Evolutionary conservation across 2,113 vertebrate species (phyloP).

Genomic region (Nematolebias whitei): DNA sequence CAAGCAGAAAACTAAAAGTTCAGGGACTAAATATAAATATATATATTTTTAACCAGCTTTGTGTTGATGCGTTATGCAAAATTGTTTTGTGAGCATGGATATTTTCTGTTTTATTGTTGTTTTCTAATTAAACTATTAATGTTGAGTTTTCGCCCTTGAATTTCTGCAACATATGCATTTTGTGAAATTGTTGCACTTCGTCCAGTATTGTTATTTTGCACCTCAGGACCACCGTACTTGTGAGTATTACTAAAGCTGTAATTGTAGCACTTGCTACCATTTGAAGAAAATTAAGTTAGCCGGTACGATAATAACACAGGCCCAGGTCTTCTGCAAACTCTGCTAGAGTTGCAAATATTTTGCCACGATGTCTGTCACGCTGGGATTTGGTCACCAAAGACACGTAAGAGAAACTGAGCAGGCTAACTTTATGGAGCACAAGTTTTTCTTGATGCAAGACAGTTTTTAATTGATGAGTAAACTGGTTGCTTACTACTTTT

Average conservation of each 20-base stretch:
- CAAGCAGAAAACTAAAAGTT: background rate
- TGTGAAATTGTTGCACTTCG: background rate
- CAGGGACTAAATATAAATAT: too few relatives aligned
- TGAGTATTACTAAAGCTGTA: slow-evolving; percentile 45
- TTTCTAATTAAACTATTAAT: too few relatives aligned
- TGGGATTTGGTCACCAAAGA: slow-evolving; percentile 78
- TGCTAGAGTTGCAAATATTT: slow-evolving; percentile 63
- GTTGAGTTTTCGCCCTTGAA: background rate
- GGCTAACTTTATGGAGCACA: slow-evolving; percentile 17
- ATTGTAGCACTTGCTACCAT: slow-evolving; percentile 34
- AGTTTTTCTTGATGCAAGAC: slow-evolving; percentile 19
- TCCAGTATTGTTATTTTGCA: slow-evolving; percentile 9
- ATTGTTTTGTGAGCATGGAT: background rate
- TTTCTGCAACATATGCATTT: background rate
- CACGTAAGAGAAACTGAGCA: slow-evolving; percentile 39
- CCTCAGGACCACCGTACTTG: slow-evolving; percentile 1
- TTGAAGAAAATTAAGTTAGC: slow-evolving; percentile 16
- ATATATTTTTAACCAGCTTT: too few relatives aligned
- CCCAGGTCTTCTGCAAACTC: slow-evolving; percentile 75
- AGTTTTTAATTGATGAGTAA: slow-evolving; percentile 12
- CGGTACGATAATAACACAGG: slow-evolving; percentile 38
- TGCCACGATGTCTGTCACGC: slow-evolving; percentile 76
- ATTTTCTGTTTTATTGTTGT: background rate
- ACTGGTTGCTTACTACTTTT: slow-evolving; percentile 44
- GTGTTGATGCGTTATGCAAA: too few relatives aligned